Conservation (phyloP, 2,888 invertebrate species). For the Fragum sueziense region DNA sequence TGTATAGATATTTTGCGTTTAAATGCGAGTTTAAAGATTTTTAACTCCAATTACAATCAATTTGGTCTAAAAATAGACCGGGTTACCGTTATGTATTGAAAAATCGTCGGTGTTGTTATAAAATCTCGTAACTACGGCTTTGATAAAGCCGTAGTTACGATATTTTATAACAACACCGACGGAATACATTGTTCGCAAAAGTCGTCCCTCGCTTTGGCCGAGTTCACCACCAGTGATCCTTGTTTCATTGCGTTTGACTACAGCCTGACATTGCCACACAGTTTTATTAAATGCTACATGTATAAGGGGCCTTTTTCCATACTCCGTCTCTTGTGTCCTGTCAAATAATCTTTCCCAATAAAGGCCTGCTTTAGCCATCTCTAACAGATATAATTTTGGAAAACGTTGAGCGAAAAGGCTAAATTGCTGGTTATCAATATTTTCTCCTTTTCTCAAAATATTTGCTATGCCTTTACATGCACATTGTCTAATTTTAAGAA, state of each 20-base stretch:
- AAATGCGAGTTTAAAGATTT: too few relatives aligned
- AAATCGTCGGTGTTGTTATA: too few relatives aligned
- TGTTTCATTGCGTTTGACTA: neutral
- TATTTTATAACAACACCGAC: too few relatives aligned
- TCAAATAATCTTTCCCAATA: neutral
- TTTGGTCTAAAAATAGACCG: too few relatives aligned
- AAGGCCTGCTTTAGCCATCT: neutral
- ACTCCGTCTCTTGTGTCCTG: neutral
- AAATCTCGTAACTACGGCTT: too few relatives aligned
- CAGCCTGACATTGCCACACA: neutral
- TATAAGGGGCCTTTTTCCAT: neutral
- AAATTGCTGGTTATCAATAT: neutral
- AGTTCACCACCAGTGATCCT: neutral
- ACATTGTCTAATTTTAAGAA: neutral
- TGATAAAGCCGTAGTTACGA: too few relatives aligned
- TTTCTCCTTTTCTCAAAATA: neutral
- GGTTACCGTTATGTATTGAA: too few relatives aligned
- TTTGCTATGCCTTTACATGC: neutral
- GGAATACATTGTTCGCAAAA: too few relatives aligned
- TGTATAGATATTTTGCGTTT: too few relatives aligned
- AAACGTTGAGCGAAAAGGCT: neutral
- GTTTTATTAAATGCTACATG: neutral
- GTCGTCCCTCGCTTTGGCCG: too few relatives aligned
- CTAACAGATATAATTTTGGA: neutral
- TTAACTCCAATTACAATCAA: too few relatives aligned